A percentile compares a stretch with the other conserved stretches of the same genome.
Evolutionary conservation across 1,140 invertebrate species (phyloP).

Genomic region (Carposina sasakii): DNA sequence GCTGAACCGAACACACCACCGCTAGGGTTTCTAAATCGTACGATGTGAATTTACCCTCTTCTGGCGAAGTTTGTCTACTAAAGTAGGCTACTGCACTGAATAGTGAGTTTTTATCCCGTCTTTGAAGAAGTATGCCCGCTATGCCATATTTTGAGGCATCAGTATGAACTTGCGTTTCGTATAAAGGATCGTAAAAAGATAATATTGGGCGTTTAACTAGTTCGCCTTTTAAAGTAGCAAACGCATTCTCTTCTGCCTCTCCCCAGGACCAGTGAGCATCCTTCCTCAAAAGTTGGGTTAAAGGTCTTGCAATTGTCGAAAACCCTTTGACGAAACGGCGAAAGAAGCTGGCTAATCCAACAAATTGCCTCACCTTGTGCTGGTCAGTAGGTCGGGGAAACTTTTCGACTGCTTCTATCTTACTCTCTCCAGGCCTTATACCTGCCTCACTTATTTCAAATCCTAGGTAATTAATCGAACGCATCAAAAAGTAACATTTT

Average conservation of each 20-base stretch:
- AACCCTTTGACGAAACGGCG: constrained; percentile 29
- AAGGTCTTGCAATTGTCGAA: constrained; percentile 24
- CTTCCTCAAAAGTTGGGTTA: constrained; percentile 32
- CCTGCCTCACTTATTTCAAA: neutral
- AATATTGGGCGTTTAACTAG: constrained; percentile 17
- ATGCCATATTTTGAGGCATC: neutral
- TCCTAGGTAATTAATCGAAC: neutral
- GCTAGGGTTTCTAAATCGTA: constrained; percentile 39
- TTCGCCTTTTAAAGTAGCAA: constrained; percentile 22
- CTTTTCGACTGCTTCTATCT: neutral
- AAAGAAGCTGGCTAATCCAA: constrained; percentile 34
- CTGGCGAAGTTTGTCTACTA: constrained; percentile 1
- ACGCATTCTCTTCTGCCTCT: constrained; percentile 28
- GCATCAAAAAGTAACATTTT: constrained; percentile 23
- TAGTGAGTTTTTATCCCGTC: neutral
- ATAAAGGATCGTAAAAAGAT: constrained; percentile 12
- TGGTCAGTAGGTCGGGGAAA: neutral
- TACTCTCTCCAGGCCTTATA: neutral
- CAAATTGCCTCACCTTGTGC: constrained; percentile 32
- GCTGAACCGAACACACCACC: constrained; percentile 27
- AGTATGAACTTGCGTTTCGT: neutral
- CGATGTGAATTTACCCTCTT: constrained; percentile 31
- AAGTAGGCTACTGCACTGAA: neutral
- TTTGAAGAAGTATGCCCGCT: neutral
- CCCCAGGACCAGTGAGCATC: constrained; percentile 30